Base-by-base conservation (phyloP, 1,140 invertebrate species). In the Trichoplusia ni region DNA sequence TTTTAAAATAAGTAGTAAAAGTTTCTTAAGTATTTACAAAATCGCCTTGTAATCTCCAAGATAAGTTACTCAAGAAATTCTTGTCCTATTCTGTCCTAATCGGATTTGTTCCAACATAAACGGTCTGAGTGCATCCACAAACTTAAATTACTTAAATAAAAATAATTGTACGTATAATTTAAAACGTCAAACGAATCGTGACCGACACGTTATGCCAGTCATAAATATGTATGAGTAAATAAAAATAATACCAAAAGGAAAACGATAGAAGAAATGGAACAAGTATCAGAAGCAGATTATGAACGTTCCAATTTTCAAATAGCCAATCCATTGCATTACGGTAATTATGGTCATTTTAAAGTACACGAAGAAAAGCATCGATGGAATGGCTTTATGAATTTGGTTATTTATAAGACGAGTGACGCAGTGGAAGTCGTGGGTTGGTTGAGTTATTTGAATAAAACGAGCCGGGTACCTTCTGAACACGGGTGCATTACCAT, bases 191-290 rank as follows among this genome's bases (percentile, higher is more conserved):
- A 31, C 19, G 46, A 33, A 46, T 75, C 81, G 82, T 83, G 84
- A 83, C 31, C 79, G 75, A 77, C 73, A 73, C 70, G 67, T 72
- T 65, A 67, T 53, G 8, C 14, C 2, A 42, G 40, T 54, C 68
- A 67, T 85, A 81, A 79, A 87, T 87, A 87, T 87, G 77, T 77
- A 87, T 87, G 81, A 84, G 76, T 56, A 69, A 75, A 85, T 87
- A 85, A 85, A 85, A 86, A 85, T 84, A 86, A 79, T 82, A 84
- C 81, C 37, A 44, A 58, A 58, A 58, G 25, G 65, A 62, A 67
- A 54, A 66, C 37, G 19, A 29, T 44, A 16, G 16, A 33, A 42
- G 46, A 66, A 42, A 37, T 49, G 11, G 44, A 14, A 9, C 13
- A 1, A 4, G 46, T 37, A 19, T 13, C n/a, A 21, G 42, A 19